Conservation (phyloP, 2,888 invertebrate genomes). For the Scrobipalpa costella region DNA sequence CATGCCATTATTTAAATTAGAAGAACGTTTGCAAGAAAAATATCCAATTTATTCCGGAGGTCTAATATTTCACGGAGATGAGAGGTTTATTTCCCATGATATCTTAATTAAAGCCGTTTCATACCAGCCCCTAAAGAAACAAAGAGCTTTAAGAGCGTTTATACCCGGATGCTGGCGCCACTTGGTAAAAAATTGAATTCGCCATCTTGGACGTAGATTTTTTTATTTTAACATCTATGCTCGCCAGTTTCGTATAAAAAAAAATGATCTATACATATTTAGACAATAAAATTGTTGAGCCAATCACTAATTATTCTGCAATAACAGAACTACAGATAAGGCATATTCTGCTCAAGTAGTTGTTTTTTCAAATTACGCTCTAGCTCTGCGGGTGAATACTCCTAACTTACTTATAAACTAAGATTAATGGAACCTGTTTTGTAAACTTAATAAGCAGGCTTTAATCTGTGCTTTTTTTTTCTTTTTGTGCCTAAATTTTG, state of each 20-base stretch:
- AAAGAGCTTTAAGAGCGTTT: conserved; percentile 41
- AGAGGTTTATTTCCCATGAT: conserved; percentile 73
- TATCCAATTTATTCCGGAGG: conserved; percentile 51
- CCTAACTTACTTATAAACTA: conserved; percentile 63
- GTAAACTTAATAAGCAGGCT: conserved; percentile 65
- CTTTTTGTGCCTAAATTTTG: conserved; percentile 3
- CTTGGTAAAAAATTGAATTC: background rate
- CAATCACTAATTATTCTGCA: too few species aligned
- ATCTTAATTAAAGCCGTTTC: conserved; percentile 71
- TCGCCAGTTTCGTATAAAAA: too few species aligned
- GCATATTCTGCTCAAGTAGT: too few species aligned
- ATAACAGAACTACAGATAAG: too few species aligned
- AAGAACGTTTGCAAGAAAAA: conserved; percentile 39
- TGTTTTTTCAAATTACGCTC: too few species aligned
- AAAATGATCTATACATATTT: too few species aligned
- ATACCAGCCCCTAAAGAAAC: conserved; percentile 61
- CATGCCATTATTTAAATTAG: conserved; percentile 5
- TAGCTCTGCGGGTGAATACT: too few species aligned
- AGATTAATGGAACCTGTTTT: conserved; percentile 70
- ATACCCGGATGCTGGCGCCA: background rate
- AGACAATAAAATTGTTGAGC: too few species aligned
- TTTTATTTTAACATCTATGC: too few species aligned
- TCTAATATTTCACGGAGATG: conserved; percentile 62
- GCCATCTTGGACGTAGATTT: background rate
- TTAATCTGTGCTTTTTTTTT: conserved; percentile 24